Base-by-base conservation (phyloP, 2,888 invertebrate species). In the Anarsia innoxiella region DNA sequence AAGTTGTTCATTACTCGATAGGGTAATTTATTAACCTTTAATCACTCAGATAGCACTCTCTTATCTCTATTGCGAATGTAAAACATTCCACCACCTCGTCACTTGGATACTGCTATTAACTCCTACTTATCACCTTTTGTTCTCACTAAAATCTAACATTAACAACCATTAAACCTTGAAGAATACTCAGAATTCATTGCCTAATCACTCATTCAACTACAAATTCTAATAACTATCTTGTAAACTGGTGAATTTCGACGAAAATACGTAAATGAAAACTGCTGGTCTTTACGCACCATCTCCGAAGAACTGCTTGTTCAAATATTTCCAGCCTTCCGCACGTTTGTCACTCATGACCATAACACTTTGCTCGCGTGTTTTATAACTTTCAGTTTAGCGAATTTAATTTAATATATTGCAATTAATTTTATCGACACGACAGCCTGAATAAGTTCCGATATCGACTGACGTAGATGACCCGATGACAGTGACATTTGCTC, bases 221-320 rank as follows among this genome's bases (percentile, higher is more conserved):
- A 25, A n/a, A n/a, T 19, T 5, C 19, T 5, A 3, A 8, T 5
- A 19, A 19, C 19, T 9, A 5, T 25, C 25, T n/a, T 25, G n/a
- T 25, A 4, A 25, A 4, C 25, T n/a, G n/a, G n/a, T n/a, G n/a
- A n/a, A n/a, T n/a, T n/a, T n/a, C n/a, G n/a, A n/a, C n/a, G n/a
- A n/a, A n/a, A n/a, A 19, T 19, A 19, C 19, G 19, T 8, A 19
- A 19, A 19, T 5, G 8, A 19, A 19, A n/a, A 19, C 42, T 48
- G 45, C 23, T 28, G 39, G 19, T 44, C 42, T 46, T 38, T 54
- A 80, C 82, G 53, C 52, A 84, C 84, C 84, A 54, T 84, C 84
- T 34, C 84, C 84, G 47, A 84, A 84, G 65, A 71, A 84, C 51
- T 84, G 84, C 60, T 84, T 84, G 51, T 84, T 84, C 43, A 84